These are phyloP conservation scores for Dasyornis broadbenti DNA, from an alignment of 2,113 vertebrate genomes.

Conservation along the genomic window DNA sequence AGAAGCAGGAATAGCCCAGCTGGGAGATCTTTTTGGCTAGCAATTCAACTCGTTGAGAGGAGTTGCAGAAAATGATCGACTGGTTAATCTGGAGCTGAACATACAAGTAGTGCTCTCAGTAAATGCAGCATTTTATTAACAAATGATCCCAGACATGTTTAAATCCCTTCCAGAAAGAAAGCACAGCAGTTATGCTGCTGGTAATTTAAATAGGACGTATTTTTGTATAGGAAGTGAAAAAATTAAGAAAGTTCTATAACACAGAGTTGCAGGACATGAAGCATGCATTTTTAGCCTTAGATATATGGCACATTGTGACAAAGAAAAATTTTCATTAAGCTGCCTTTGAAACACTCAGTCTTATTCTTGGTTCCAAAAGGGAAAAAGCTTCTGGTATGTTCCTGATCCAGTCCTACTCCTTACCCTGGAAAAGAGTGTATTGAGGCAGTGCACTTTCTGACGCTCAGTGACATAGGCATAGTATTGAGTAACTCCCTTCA, in stretches of 20 bases:
- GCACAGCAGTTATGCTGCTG: background rate
- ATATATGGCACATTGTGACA: background rate
- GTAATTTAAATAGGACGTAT: background rate
- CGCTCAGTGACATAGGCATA: slow-evolving; percentile 98
- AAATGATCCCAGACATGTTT: background rate
- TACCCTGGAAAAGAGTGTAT: slow-evolving; percentile 98
- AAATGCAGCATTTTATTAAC: background rate
- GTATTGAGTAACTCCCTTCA: slow-evolving; percentile 99
- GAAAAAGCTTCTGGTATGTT: background rate
- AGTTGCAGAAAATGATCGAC: slow-evolving; percentile 99
- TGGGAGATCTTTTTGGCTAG: slow-evolving; percentile 99
- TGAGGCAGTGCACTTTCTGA: slow-evolving; percentile 99
- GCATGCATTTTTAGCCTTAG: background rate
- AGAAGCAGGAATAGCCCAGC: slow-evolving; percentile 99
- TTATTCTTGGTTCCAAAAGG: background rate
- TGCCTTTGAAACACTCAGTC: background rate
- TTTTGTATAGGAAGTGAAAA: background rate
- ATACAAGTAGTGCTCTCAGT: background rate
- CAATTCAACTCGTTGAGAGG: slow-evolving; percentile 96
- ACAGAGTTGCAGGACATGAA: background rate
- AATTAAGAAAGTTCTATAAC: background rate
- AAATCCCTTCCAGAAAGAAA: background rate
- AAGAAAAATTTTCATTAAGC: background rate
- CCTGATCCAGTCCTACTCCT: background rate
- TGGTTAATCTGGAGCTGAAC: slow-evolving; percentile 98